A percentile compares a stretch with the other conserved stretches of the same genome.
Evolutionary conservation across 1,140 invertebrate species (phyloP).

Genomic region (Drosophila willistoni): DNA sequence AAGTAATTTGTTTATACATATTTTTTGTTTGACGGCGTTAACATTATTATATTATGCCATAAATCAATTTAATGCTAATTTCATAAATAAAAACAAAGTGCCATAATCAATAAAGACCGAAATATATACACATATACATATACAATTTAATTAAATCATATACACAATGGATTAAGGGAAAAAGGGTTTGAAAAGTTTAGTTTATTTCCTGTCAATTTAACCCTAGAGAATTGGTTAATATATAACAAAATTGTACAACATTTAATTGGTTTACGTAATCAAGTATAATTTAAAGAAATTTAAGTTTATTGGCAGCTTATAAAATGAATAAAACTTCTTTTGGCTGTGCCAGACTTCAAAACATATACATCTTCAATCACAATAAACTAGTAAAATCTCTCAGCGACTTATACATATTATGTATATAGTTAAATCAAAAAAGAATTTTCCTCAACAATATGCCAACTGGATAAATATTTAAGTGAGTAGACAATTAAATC

Average conservation of each 20-base stretch:
- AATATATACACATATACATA: conserved; percentile 2
- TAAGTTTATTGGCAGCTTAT: too few species aligned
- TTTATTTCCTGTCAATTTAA: not conserved
- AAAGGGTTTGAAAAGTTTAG: too few species aligned
- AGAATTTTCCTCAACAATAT: too few species aligned
- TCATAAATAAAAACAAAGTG: conserved; percentile 61
- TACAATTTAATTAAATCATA: conserved; percentile 28
- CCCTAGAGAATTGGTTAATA: not conserved
- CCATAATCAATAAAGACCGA: conserved; percentile 31
- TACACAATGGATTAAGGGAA: not conserved
- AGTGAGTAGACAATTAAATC: too few species aligned
- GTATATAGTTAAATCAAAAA: too few species aligned
- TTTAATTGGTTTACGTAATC: not conserved
- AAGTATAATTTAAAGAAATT: not conserved
- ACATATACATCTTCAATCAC: too few species aligned
- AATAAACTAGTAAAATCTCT: too few species aligned
- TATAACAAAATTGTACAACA: too few species aligned
- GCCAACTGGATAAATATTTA: too few species aligned
- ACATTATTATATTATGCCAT: conserved; percentile 60
- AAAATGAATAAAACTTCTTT: too few species aligned
- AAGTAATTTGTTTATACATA: conserved; percentile 28
- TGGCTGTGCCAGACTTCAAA: too few species aligned
- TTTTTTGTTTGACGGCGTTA: conserved; percentile 28
- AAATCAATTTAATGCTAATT: conserved; percentile 77
- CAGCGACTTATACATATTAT: too few species aligned